These are phyloP conservation scores for Carassius gibelio DNA, from an alignment of 2,113 vertebrate genomes.

Conservation along the genomic window DNA sequence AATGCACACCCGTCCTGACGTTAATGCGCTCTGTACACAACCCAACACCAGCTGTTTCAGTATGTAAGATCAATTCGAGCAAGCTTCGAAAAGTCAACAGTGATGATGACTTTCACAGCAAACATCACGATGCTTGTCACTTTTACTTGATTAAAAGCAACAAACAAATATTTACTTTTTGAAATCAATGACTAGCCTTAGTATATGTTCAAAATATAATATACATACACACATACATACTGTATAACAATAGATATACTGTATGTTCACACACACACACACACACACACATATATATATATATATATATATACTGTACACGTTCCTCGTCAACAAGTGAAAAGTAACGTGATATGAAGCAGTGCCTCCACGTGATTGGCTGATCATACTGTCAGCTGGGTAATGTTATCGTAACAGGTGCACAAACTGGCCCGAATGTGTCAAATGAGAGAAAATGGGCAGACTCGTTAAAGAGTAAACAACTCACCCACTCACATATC, in stretches of 20 bases:
- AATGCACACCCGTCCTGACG: conserved; percentile 40
- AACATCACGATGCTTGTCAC: conserved; percentile 24
- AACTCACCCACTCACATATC: neutral
- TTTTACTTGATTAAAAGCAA: conserved; percentile 19
- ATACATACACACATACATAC: neutral
- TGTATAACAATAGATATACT: neutral
- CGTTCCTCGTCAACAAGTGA: neutral
- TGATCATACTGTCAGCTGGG: neutral
- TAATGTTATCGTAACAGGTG: conserved; percentile 16
- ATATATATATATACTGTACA: neutral
- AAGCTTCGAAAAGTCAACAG: conserved; percentile 35
- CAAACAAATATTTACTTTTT: neutral
- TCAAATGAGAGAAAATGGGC: neutral
- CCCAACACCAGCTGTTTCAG: conserved; percentile 20
- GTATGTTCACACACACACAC: neutral
- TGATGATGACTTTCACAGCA: conserved; percentile 22
- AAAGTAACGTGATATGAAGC: neutral
- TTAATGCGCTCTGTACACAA: conserved; percentile 39
- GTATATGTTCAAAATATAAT: neutral
- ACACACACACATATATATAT: too few species aligned
- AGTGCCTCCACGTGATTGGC: neutral
- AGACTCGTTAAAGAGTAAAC: conserved; percentile 3
- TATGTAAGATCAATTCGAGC: conserved; percentile 23
- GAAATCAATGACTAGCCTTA: neutral
- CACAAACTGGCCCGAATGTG: neutral